A percentile compares a stretch with the other conserved stretches of the same genome.
Conservation (phyloP, 2,113 vertebrate genomes). For the Odocoileus virginianus region DNA sequence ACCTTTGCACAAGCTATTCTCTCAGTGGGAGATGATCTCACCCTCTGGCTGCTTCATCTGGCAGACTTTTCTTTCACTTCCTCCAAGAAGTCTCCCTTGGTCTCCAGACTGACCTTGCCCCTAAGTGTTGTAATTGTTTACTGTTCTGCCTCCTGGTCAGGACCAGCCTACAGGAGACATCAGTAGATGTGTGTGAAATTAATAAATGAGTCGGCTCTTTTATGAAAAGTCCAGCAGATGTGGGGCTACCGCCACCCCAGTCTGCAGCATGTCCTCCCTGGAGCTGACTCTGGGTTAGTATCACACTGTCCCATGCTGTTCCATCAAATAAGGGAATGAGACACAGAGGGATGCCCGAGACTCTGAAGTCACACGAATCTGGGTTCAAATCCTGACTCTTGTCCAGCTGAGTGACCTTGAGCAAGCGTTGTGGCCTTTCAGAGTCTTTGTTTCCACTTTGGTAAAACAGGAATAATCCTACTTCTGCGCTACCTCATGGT, state of each 20-base stretch:
- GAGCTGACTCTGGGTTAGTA: not conserved
- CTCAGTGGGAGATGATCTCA: not conserved
- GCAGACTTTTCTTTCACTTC: not conserved
- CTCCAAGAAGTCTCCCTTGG: not conserved
- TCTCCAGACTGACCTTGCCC: not conserved
- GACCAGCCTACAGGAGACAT: not conserved
- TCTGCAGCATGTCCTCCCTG: not conserved
- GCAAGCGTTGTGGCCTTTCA: not conserved
- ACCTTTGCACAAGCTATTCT: constrained; percentile 21
- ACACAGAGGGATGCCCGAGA: not conserved
- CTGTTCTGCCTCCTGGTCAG: not conserved
- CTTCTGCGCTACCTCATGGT: not conserved
- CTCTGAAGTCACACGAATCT: not conserved
- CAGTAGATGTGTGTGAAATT: not conserved
- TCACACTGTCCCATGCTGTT: not conserved
- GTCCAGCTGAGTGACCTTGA: constrained; percentile 17
- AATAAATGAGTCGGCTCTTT: not conserved
- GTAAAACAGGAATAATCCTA: not conserved
- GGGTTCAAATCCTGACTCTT: not conserved
- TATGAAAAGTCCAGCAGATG: not conserved
- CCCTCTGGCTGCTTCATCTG: not conserved
- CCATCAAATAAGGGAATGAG: not conserved
- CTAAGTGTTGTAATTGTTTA: not conserved
- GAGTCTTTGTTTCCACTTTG: constrained; percentile 18
- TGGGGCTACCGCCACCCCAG: not conserved